A percentile compares a stretch with the other conserved stretches of the same genome.
Conservation (phyloP, 2,797 vertebrate species). For the Petrocephalus sullivani region DNA sequence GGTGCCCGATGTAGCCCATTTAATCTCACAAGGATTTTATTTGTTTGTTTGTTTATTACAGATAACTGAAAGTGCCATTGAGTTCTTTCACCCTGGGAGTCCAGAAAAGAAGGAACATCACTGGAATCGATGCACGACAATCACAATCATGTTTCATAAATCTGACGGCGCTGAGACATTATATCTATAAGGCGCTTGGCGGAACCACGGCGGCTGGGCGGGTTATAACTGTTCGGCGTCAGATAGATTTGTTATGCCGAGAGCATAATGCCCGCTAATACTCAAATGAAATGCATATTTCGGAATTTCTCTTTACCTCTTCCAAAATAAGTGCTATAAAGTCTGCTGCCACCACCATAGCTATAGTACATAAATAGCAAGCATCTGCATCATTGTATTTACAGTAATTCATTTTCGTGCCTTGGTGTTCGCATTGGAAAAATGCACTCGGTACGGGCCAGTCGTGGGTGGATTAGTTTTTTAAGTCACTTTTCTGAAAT, state of each 20-base stretch:
- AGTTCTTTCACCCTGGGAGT: slow-evolving; percentile 22
- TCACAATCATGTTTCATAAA: slow-evolving; percentile 61
- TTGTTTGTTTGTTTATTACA: neutral
- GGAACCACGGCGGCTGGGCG: slow-evolving; percentile 53
- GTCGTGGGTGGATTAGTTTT: neutral
- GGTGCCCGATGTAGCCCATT: neutral
- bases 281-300: slow-evolving; percentile 45
- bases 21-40: neutral
- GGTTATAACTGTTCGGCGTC: slow-evolving; percentile 64
- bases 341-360: slow-evolving; percentile 19
- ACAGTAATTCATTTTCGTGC: neutral
- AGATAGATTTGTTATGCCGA: slow-evolving; percentile 62
- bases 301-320: slow-evolving; percentile 31
- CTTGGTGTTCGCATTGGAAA: neutral
- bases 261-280: slow-evolving; percentile 50
- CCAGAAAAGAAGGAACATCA: slow-evolving; percentile 27
- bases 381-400: neutral
- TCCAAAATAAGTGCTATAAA: neutral
- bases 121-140: slow-evolving; percentile 36
- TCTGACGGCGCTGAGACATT: slow-evolving; percentile 60
- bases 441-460: neutral
- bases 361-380: neutral
- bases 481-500: neutral
- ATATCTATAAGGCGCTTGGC: slow-evolving; percentile 52
- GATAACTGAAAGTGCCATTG: neutral